These are phyloP conservation scores for Notodonta dromedarius DNA, from an alignment of 2,888 invertebrate genomes.

Conservation along the genomic window DNA sequence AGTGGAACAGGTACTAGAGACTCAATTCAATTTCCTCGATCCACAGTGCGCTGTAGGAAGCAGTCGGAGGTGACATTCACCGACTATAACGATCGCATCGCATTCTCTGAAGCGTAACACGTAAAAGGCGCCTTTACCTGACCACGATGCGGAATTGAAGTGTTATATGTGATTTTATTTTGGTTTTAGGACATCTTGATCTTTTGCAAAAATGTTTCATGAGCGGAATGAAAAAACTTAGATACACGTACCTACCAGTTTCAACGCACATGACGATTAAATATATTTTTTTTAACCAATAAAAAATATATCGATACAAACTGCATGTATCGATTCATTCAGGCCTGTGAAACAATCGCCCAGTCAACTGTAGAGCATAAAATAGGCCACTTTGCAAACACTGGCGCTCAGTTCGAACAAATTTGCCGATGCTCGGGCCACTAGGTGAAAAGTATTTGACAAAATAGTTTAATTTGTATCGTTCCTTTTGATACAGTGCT, in stretches of 20 bases:
- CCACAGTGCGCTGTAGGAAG: constrained; percentile 36
- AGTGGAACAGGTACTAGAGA: constrained; percentile 46
- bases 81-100: constrained; percentile 52
- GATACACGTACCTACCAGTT: too few species aligned
- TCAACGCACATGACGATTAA: too few species aligned
- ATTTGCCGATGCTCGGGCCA: constrained; percentile 36
- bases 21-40: constrained; percentile 65
- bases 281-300: too few species aligned
- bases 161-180: background rate
- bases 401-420: constrained; percentile 41
- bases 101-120: constrained; percentile 44
- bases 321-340: constrained; percentile 26
- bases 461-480: constrained; percentile 8
- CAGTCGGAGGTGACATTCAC: constrained; percentile 45
- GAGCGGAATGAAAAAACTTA: too few species aligned
- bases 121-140: constrained; percentile 44
- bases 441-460: constrained; percentile 34
- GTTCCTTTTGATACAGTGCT: too few species aligned
- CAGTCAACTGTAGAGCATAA: constrained; percentile 33
- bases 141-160: constrained; percentile 28
- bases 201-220: background rate
- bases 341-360: constrained; percentile 30
- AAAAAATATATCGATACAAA: constrained; percentile 18
- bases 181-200: background rate
- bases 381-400: constrained; percentile 50